Evolutionary conservation across 2,888 invertebrate species (phyloP).

Genomic region (Drosophila recens): DNA sequence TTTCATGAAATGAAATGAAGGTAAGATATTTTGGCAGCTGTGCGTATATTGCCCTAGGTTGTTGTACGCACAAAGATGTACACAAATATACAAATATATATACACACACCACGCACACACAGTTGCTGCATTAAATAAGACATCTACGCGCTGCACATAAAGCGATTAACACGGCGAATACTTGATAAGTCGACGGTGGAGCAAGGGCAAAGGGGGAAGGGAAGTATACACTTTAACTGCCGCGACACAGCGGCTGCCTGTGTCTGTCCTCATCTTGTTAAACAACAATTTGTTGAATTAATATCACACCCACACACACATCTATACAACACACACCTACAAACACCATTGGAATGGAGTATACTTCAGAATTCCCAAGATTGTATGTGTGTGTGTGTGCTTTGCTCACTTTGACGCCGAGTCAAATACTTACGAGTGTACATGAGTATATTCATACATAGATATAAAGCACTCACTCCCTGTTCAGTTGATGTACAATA

Average conservation of each 20-base stretch:
- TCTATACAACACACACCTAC: neutral
- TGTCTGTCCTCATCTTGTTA: conserved; percentile 69
- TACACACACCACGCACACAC: conserved; percentile 19
- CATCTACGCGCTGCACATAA: conserved; percentile 78
- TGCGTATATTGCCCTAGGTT: conserved; percentile 79
- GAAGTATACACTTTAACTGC: conserved; percentile 55
- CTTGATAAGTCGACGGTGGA: conserved; percentile 31
- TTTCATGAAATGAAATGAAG: conserved; percentile 79
- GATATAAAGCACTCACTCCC: neutral
- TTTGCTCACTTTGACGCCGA: conserved; percentile 79
- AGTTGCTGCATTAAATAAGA: conserved; percentile 75
- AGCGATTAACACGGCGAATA: conserved; percentile 75
- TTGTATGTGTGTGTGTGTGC: conserved; percentile 18
- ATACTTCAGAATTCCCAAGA: conserved; percentile 31
- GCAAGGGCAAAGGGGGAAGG: neutral
- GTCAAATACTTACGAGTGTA: conserved; percentile 64
- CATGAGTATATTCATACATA: conserved; percentile 12
- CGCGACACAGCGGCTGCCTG: conserved; percentile 69
- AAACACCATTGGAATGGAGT: conserved; percentile 9
- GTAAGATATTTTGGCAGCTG: conserved; percentile 81
- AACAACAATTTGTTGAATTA: conserved; percentile 81
- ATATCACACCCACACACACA: conserved; percentile 56
- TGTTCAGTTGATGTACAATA: conserved; percentile 40
- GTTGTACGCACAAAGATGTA: conserved; percentile 56
- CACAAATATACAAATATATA: conserved; percentile 20